Conservation (phyloP, 1,140 invertebrate genomes). For the Drosophila santomea region DNA sequence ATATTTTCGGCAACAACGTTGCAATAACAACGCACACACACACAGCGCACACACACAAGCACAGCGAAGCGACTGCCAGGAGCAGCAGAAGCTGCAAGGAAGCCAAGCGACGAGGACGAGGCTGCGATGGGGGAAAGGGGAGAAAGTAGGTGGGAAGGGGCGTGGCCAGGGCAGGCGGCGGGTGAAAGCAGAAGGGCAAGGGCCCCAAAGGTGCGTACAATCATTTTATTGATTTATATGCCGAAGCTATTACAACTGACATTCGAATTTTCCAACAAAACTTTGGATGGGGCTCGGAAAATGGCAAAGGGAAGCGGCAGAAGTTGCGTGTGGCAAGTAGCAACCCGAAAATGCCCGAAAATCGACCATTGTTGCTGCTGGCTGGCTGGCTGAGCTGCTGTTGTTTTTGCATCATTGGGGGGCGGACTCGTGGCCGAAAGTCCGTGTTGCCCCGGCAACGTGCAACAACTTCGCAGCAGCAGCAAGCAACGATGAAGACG, state of each 20-base stretch:
- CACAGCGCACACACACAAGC: conserved; percentile 40
- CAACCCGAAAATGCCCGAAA: conserved; percentile 36
- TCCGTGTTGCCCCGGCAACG: conserved; percentile 63
- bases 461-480: conserved; percentile 21
- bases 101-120: conserved; percentile 40
- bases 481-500: conserved; percentile 48
- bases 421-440: conserved; percentile 43
- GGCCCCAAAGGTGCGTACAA: conserved; percentile 79
- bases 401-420: conserved; percentile 37
- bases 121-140: conserved; percentile 15
- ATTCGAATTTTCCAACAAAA: conserved; percentile 78
- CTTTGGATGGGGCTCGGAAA: conserved; percentile 1
- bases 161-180: conserved; percentile 8
- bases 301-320: conserved; percentile 7
- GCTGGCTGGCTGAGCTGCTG: not conserved
- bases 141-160: conserved; percentile 5
- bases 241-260: conserved; percentile 84
- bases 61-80: conserved; percentile 3
- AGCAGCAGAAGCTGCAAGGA: conserved; percentile 60
- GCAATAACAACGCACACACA: conserved; percentile 56
- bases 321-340: conserved; percentile 37
- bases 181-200: conserved; percentile 1
- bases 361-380: conserved; percentile 32
- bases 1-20: conserved; percentile 66
- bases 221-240: conserved; percentile 84